These are phyloP conservation scores for Drosophila multiciliata DNA, from an alignment of 2,888 invertebrate species.

Conservation along the genomic window DNA sequence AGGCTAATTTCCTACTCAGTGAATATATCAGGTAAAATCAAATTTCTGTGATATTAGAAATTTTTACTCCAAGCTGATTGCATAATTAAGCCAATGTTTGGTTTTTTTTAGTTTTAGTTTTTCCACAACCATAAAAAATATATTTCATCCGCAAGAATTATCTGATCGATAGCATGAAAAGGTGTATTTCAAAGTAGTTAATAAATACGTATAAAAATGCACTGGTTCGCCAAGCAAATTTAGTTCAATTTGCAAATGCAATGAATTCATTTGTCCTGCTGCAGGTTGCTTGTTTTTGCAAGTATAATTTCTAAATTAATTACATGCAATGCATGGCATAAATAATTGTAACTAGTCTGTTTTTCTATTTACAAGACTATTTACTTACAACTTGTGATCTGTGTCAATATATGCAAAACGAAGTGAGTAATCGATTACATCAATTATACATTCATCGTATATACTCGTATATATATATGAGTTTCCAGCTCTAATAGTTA, in stretches of 20 bases:
- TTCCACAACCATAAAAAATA: not conserved
- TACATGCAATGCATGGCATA: not conserved
- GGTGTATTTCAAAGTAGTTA: not conserved
- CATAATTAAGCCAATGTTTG: not conserved
- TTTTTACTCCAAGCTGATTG: not conserved
- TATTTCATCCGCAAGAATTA: not conserved
- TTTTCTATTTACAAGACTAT: too few relatives aligned
- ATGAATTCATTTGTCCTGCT: not conserved
- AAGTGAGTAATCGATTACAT: not conserved
- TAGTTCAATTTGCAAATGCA: not conserved
- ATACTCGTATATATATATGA: not conserved
- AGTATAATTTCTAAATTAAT: not conserved
- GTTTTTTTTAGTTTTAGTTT: not conserved
- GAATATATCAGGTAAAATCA: not conserved
- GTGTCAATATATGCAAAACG: not conserved
- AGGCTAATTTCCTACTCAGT: not conserved
- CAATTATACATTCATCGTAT: too few relatives aligned
- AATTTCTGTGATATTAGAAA: not conserved
- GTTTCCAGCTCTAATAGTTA: too few relatives aligned
- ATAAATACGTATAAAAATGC: too few relatives aligned
- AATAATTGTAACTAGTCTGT: too few relatives aligned
- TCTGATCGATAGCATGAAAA: not conserved
- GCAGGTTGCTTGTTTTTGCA: not conserved
- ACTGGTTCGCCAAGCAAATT: too few relatives aligned
- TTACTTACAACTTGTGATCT: not conserved